phyloP scores from a whole-genome alignment of 2,888 invertebrate species.

The Oegoconia quadripuncta region DNA sequence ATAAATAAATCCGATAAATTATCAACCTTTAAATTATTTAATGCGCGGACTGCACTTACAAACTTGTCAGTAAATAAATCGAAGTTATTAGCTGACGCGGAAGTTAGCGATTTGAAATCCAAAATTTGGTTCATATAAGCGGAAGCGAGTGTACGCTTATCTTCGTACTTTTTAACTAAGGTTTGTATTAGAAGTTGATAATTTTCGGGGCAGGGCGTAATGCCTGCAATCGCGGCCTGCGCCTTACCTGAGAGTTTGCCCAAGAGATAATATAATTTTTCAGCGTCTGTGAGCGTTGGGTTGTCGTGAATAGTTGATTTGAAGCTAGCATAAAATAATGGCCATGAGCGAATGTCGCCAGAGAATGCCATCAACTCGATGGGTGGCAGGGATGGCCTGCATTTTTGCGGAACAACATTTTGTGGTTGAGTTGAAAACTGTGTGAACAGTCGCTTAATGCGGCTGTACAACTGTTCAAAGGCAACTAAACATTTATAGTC shows the following conservation, averaged over 20 bases:
- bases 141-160: conserved; percentile 11
- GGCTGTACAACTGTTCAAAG: no score
- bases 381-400: conserved; percentile 1
- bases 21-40: conserved; percentile 12
- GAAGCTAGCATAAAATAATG: no score
- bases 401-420: no score
- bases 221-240: conserved; percentile 8
- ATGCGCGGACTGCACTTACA: conserved; percentile 5
- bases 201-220: conserved; percentile 14
- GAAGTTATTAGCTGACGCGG: conserved; percentile 2
- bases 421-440: no score
- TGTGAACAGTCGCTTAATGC: no score
- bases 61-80: conserved; percentile 15
- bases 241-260: conserved; percentile 17
- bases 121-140: conserved; percentile 14
- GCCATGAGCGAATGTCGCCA: conserved; percentile 13
- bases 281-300: conserved; percentile 8
- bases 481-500: no score
- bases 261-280: conserved; percentile 15
- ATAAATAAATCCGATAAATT: conserved; percentile 14
- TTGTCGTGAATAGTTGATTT: conserved; percentile 12
- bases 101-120: conserved; percentile 3
- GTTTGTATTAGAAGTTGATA: conserved; percentile 11
- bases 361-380: conserved; percentile 9
- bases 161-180: conserved; percentile 15